A percentile compares a stretch with the other conserved stretches of the same genome.
These are phyloP conservation scores for Drosophila suboccidentalis DNA, from an alignment of 2,888 invertebrate genomes.

Conservation along the genomic window DNA sequence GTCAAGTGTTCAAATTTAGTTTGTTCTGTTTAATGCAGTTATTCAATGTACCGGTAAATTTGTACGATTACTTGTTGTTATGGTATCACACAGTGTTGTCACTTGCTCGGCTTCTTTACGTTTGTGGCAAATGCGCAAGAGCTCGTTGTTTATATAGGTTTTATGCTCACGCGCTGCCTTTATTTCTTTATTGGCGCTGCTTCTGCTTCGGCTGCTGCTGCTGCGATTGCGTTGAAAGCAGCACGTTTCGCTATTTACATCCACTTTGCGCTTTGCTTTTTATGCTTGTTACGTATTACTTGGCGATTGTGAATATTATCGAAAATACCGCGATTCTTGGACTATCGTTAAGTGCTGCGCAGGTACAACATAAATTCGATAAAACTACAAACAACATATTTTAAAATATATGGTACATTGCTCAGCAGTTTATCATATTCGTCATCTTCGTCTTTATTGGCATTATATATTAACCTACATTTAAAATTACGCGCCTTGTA, in stretches of 20 bases:
- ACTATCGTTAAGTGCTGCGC: neutral
- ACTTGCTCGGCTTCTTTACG: slow-evolving; percentile 46
- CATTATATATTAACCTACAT: neutral
- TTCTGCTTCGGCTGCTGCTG: slow-evolving; percentile 22
- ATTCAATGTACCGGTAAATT: slow-evolving; percentile 36
- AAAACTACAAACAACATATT: neutral
- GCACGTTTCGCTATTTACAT: slow-evolving; percentile 45
- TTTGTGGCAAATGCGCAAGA: slow-evolving; percentile 39
- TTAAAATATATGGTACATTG: neutral
- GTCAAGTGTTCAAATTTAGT: slow-evolving; percentile 25
- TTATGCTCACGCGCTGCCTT: slow-evolving; percentile 22
- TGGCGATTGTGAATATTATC: slow-evolving; percentile 35
- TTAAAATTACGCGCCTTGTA: neutral
- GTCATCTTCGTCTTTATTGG: neutral
- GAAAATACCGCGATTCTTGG: slow-evolving; percentile 21
- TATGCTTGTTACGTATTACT: slow-evolving; percentile 47
- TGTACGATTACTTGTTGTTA: slow-evolving; percentile 20
- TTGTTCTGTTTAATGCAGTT: slow-evolving; percentile 16
- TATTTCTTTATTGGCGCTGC: slow-evolving; percentile 28
- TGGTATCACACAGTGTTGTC: slow-evolving; percentile 36
- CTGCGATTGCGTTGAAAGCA: slow-evolving; percentile 46
- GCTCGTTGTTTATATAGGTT: slow-evolving; percentile 45
- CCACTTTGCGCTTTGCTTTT: slow-evolving; percentile 26
- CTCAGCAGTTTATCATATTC: neutral
- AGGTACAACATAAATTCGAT: slow-evolving; percentile 13